A percentile compares a stretch with the other conserved stretches of the same genome.
Conservation (phyloP, 2,797 vertebrate species). For the Coracias cyanogaster region DNA sequence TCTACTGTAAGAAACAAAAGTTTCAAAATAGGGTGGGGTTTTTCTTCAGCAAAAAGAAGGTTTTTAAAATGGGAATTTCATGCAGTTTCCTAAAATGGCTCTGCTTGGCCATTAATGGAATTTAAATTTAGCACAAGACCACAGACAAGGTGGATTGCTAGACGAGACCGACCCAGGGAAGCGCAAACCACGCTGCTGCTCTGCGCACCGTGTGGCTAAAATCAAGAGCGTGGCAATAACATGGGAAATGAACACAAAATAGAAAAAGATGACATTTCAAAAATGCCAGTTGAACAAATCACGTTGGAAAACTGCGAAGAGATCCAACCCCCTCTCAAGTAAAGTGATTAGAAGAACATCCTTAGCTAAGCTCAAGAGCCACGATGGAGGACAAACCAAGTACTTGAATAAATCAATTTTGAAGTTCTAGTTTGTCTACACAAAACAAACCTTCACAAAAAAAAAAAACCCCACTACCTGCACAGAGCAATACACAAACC, state of each 20-base stretch:
- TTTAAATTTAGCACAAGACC: constrained; percentile 64
- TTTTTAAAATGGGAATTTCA: constrained; percentile 48
- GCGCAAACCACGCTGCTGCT: constrained; percentile 7
- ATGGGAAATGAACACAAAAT: background rate
- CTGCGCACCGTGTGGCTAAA: background rate
- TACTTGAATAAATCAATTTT: background rate
- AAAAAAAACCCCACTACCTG: too few relatives aligned
- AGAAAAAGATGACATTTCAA: background rate
- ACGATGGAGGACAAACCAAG: rapidly evolving
- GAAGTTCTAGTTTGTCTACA: background rate
- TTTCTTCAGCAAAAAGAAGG: constrained; percentile 3
- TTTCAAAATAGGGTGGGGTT: background rate
- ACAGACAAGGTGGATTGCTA: constrained; percentile 35
- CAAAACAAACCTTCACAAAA: background rate
- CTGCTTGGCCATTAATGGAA: constrained; percentile 42
- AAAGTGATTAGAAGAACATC: background rate
- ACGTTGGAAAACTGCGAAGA: background rate
- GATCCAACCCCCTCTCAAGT: background rate
- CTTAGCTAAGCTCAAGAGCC: background rate
- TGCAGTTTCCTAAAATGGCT: constrained; percentile 34
- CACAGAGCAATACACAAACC: background rate
- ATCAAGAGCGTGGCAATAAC: background rate
- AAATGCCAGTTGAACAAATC: background rate
- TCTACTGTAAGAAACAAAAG: constrained; percentile 15
- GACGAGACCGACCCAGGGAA: background rate